These are phyloP conservation scores for Drosophila nr. medialis DNA, from an alignment of 2,888 invertebrate species.

Conservation along the genomic window DNA sequence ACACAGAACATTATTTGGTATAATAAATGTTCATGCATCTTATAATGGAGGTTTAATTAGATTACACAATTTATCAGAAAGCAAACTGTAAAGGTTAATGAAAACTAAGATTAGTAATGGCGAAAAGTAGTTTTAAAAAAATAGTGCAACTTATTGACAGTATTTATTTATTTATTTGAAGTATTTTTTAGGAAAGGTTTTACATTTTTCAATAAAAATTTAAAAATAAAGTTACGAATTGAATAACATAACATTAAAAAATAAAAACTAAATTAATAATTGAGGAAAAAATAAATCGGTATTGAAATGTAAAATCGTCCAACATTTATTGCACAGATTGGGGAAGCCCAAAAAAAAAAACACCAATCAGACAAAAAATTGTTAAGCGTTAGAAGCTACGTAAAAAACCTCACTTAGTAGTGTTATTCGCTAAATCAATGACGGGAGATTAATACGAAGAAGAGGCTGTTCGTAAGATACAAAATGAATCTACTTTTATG, in stretches of 20 bases:
- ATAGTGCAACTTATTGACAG: not conserved
- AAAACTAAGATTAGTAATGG: not conserved
- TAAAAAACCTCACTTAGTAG: too few relatives aligned
- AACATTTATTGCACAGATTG: not conserved
- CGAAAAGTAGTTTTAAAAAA: not conserved
- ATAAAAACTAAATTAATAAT: not conserved
- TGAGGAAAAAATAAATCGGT: not conserved
- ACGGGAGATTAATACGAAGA: not conserved
- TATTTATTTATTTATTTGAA: not conserved
- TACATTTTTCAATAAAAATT: too few relatives aligned
- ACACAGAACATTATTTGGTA: slow-evolving; percentile 13
- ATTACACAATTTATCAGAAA: not conserved
- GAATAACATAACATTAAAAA: not conserved
- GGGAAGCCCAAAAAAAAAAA: not conserved
- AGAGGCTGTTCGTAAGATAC: not conserved
- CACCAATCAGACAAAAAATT: not conserved
- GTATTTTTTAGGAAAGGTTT: too few relatives aligned
- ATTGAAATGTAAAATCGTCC: not conserved
- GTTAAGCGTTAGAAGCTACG: not conserved
- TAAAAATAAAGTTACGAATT: too few relatives aligned
- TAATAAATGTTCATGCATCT: slow-evolving; percentile 11
- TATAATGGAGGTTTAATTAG: slow-evolving; percentile 3
- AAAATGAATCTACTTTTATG: not conserved
- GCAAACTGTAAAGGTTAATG: not conserved
- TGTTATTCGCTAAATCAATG: not conserved